Percentiles rank a stretch among this genome's conserved stretches.
phyloP scores from a whole-genome alignment of 23 tunicate species.

The Corella eumyota region DNA sequence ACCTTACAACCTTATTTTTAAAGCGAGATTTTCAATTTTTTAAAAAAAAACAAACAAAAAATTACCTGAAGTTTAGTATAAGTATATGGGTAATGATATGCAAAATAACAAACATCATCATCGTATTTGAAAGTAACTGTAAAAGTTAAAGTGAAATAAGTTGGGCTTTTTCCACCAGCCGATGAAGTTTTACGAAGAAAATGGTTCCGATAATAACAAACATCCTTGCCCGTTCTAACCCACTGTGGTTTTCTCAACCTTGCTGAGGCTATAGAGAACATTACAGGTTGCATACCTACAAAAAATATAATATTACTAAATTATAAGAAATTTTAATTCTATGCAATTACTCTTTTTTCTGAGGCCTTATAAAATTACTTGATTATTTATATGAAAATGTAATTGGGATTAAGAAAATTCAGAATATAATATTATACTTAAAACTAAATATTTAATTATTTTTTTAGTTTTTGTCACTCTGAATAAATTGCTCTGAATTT shows the following conservation, averaged over 20 bases:
- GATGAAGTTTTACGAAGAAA: constrained; percentile 46
- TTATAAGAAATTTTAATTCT: too few species aligned
- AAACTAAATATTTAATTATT: too few species aligned
- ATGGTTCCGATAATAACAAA: constrained; percentile 89
- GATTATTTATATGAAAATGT: too few species aligned
- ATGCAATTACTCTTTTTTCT: too few species aligned
- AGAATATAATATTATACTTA: too few species aligned
- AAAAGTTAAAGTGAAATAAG: constrained; percentile 71
- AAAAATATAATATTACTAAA: background rate
- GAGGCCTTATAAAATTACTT: too few species aligned
- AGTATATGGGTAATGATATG: constrained; percentile 98
- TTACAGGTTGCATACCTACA: constrained; percentile 98
- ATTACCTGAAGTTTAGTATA: constrained; percentile 70
- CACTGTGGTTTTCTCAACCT: constrained; percentile 66
- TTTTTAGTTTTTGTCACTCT: too few species aligned
- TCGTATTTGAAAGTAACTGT: constrained; percentile 65
- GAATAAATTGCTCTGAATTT: too few species aligned
- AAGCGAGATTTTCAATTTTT: background rate
- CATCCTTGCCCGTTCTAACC: constrained; percentile 62
- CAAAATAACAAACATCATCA: constrained; percentile 69
- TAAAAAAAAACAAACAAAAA: background rate
- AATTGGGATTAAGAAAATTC: too few species aligned
- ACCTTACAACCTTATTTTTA: too few species aligned
- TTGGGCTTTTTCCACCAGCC: constrained; percentile 40
- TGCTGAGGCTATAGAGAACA: constrained; percentile 88